Evolutionary conservation across 2,888 invertebrate species (phyloP), one percentile per base, ranked within the genome.

Genomic region (Junonia oenone): DNA sequence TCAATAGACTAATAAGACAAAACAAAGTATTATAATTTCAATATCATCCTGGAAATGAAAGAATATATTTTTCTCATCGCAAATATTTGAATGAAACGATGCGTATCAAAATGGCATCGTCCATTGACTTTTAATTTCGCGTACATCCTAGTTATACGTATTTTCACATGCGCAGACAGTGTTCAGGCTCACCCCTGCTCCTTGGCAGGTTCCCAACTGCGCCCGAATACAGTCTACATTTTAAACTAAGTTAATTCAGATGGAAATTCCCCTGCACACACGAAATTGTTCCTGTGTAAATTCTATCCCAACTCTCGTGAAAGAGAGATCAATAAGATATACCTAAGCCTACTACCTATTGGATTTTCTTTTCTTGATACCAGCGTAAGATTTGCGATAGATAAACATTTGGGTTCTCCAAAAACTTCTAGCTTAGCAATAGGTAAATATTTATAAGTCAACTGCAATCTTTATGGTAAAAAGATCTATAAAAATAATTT

Each of bases 161-260:
- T 27, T 40, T 19, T 40, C 38, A 19, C 19, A 22, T 35, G 33
- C 49, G 17, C 47, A 33, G 47, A 19, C 46, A 31, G n/a, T n/a
- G 19, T 5, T 22, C 22, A 22, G 22, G 22, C 33, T 31, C 17
- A 17, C 22, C 33, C 47, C 33, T 47, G 13, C 17, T 33, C 13
- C 40, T 49, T 57, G 60, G 60, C 55, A 46, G 22, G n/a, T 15
- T 45, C 35, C 60, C 60, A 61, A 55, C 47, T 45, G 53, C 40
- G 46, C 38, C 29, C 22, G 45, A 57, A 55, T 43, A 29, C 31
- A 52, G 51, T 55, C 43, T 55, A 43, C 35, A 48, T 33, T 35
- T 51, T 13, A 33, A 33, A 33, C n/a, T 33, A 52, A 49, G 48
- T 52, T 58, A 40, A 46, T 52, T 55, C 51, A 19, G 48, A 46